Percentiles rank a stretch among this genome's conserved stretches.
Evolutionary conservation across 2,888 invertebrate species (phyloP).

Genomic region (Leptinotarsa rubiginosa): DNA sequence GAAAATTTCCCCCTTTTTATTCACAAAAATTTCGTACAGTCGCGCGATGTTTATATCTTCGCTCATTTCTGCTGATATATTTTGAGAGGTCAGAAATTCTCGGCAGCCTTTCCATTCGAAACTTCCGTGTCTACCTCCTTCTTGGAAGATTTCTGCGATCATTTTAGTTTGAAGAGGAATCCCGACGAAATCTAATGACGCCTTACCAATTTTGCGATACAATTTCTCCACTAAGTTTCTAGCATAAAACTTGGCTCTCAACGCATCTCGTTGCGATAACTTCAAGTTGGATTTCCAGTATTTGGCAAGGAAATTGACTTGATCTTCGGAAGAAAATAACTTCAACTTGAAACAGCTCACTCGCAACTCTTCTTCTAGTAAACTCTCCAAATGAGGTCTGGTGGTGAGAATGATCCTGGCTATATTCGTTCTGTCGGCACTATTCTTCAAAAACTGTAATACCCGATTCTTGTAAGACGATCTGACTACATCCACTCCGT

Average conservation of each 20-base stretch:
- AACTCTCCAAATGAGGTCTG: constrained; percentile 24
- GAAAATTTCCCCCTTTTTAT: constrained; percentile 19
- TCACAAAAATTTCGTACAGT: constrained; percentile 27
- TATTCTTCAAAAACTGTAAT: constrained; percentile 2
- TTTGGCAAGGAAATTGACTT: constrained; percentile 24
- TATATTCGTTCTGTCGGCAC: constrained; percentile 1
- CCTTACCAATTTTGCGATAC: neutral
- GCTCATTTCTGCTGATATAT: neutral
- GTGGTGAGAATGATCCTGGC: constrained; percentile 25
- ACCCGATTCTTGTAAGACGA: neutral
- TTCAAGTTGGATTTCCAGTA: constrained; percentile 27
- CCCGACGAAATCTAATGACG: constrained; percentile 3
- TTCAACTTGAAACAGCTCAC: constrained; percentile 17
- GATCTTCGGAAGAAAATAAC: constrained; percentile 18
- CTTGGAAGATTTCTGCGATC: constrained; percentile 32
- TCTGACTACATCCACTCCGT: constrained; percentile 29
- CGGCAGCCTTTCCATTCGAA: constrained; percentile 25
- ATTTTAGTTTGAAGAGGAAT: constrained; percentile 31
- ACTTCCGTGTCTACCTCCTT: neutral
- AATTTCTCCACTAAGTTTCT: constrained; percentile 7
- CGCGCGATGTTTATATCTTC: constrained; percentile 12
- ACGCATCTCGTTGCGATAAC: neutral
- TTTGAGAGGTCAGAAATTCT: constrained; percentile 20
- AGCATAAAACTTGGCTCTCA: constrained; percentile 14
- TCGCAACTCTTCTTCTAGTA: constrained; percentile 15